A percentile compares a stretch with the other conserved stretches of the same genome.
These are phyloP conservation scores for Nibea albiflora DNA, from an alignment of 2,113 vertebrate species.

Conservation along the genomic window DNA sequence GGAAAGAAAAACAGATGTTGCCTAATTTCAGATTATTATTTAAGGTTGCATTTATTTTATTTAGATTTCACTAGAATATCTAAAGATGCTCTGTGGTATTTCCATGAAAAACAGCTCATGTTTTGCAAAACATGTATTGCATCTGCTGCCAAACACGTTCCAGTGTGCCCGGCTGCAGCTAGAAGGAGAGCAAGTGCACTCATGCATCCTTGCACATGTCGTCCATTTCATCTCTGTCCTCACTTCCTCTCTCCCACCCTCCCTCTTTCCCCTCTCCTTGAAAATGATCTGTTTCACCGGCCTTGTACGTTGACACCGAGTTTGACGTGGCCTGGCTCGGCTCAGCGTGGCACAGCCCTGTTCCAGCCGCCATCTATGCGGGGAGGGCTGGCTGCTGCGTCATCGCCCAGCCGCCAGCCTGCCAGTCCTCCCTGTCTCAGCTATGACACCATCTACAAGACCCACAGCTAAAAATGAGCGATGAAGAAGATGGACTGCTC, in stretches of 20 bases:
- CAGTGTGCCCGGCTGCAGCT: conserved; percentile 36
- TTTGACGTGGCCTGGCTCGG: conserved; percentile 10
- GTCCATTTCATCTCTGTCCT: conserved; percentile 61
- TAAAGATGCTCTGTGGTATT: background rate
- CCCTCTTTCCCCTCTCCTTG: conserved; percentile 26
- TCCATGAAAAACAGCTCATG: background rate
- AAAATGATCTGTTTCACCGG: conserved; percentile 38
- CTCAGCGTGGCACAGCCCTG: conserved; percentile 20
- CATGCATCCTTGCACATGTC: conserved; percentile 67
- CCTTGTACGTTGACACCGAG: conserved; percentile 10
- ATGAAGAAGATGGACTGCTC: conserved; percentile 17
- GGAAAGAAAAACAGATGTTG: background rate
- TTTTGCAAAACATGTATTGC: background rate
- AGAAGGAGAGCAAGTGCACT: conserved; percentile 48
- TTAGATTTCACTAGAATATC: background rate
- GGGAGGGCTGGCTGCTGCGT: conserved; percentile 45
- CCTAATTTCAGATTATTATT: background rate
- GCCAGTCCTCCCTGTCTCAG: conserved; percentile 23
- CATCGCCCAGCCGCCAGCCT: conserved; percentile 35
- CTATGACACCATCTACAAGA: conserved; percentile 37
- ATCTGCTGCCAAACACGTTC: conserved; percentile 37
- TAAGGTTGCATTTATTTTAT: background rate
- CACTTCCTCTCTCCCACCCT: conserved; percentile 35
- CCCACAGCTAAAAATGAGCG: conserved; percentile 25
- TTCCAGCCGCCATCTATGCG: background rate